phyloP scores from a whole-genome alignment of 1,140 invertebrate genomes.

The Pseudomyrmex pallidus region DNA sequence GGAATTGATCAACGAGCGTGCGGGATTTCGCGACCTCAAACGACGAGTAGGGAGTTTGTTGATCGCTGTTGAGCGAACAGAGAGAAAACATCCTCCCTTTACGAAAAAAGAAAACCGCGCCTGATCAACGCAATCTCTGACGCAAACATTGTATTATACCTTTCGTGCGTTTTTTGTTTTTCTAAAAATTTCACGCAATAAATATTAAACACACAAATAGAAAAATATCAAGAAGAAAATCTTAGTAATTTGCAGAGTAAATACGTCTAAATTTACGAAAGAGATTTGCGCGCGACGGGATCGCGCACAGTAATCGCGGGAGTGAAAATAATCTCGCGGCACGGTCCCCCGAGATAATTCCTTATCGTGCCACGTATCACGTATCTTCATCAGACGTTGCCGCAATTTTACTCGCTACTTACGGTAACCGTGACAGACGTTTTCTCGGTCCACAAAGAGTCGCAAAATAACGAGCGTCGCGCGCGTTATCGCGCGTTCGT shows the following conservation, averaged over 20 bases:
- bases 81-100: background rate
- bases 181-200: background rate
- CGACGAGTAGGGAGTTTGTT: slow-evolving; percentile 6
- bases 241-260: background rate
- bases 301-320: no score
- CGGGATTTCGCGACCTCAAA: background rate
- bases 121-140: background rate
- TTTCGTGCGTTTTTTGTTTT: no score
- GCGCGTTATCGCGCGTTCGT: slow-evolving; percentile 31
- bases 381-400: background rate
- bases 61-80: slow-evolving; percentile 3
- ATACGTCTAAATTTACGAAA: background rate
- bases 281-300: background rate
- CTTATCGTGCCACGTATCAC: slow-evolving; percentile 4
- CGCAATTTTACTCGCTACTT: slow-evolving; percentile 20
- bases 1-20: slow-evolving; percentile 47
- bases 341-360: slow-evolving; percentile 9
- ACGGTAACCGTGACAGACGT: slow-evolving; percentile 40
- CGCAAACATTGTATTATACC: background rate
- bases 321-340: background rate
- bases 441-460: slow-evolving; percentile 21
- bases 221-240: no score
- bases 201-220: background rate
- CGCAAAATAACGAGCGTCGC: slow-evolving; percentile 30
- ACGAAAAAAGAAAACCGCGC: background rate